Base-by-base conservation (phyloP, 1,140 invertebrate genomes). In the Lepidotrigona ventralis region DNA sequence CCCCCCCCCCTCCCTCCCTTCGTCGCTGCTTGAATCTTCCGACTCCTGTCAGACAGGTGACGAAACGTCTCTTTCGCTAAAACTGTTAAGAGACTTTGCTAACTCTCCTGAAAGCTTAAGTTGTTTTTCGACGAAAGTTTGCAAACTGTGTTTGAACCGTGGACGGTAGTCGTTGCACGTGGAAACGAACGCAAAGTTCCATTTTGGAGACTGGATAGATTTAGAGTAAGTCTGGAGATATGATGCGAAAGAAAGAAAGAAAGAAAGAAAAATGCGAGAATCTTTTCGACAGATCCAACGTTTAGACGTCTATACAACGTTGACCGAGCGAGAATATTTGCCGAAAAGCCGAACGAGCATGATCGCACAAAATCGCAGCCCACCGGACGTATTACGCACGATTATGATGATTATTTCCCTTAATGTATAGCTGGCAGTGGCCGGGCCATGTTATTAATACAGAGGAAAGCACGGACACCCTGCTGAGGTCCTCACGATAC, bases 381-480 rank as follows among this genome's bases (percentile, higher is more conserved):
- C 56, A 58, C 46, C 84, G 79, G 90, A 87, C 84, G 84, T 90
- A 90, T 90, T 91, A 89, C 89, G 90, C 87, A 88, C 85, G 87
- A 91, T 91, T 88, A 90, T 86, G 90, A 91, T 89, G 89, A 91
- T 91, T 91, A 91, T 90, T 90, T 88, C 88, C 84, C 82, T 89
- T 81, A 90, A 90, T 87, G 83, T 89, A 90, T 88, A 84, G 86
- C 84, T 85, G 81, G 82, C 86, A 82, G 85, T 88, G 85, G 88
- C 81, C 79, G 75, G 84, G 76, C 85, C 79, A 80, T 85, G 85
- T 90, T 92, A 91, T 92, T 91, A 91, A 90, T 92, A 90, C 85
- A 84, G 83, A 90, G 86, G 86, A 89, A 91, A 91, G 90, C 88
- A 91, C 63, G 82, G 90, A 85, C 89, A 88, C 87, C 90, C 91